Evolutionary conservation across 2,888 invertebrate species (phyloP), one percentile per base, ranked within the genome.

Genomic region (Sarcophaga subvicina): DNA sequence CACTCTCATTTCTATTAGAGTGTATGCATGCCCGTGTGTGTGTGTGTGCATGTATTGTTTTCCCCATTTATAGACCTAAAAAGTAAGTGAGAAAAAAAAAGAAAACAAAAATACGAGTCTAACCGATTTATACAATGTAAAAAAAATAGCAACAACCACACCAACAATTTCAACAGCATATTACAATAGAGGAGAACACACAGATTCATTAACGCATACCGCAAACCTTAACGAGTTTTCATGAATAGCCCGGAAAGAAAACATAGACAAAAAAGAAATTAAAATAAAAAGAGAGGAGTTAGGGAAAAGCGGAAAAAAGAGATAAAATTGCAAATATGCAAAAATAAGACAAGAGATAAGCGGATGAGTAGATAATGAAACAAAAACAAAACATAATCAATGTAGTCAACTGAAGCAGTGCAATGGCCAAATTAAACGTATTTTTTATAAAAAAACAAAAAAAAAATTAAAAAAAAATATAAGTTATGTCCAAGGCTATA

Each of bases 201-300:
- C 81, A 84, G 75, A 87, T 83, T 87, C 75, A 87, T 87, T 84
- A 81, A 81, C 86, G 83, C 81, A 81, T 79, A 83, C 86, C 86
- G 75, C 86, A 87, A 84, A 76, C 83, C 78, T 70, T 86, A 81
- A 83, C 81, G 78, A 87, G 86, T 81, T 81, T 54, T 66, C 75
- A 76, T 75, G 66, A 83, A 76, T 54, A 75, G 20, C 22, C 67
- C 27, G 49, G 54, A 63, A 67, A 78, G 47, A 17, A 72, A 82
- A 76, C 54, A 54, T 10, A 10, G 8, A 69, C 17, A 54, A 54
- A 54, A 54, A 54, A 54, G 1, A 14, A 14, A 14, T 14, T 12
- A 54, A 37, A 64, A 79, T 63, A 17, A 37, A n/a, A 1, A 3
- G 59, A 17, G 2, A 6, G 17, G 37, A 47, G 10, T 37, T 22